Conservation (phyloP, 2,888 invertebrate species). For the Meiosimyza decipiens region DNA sequence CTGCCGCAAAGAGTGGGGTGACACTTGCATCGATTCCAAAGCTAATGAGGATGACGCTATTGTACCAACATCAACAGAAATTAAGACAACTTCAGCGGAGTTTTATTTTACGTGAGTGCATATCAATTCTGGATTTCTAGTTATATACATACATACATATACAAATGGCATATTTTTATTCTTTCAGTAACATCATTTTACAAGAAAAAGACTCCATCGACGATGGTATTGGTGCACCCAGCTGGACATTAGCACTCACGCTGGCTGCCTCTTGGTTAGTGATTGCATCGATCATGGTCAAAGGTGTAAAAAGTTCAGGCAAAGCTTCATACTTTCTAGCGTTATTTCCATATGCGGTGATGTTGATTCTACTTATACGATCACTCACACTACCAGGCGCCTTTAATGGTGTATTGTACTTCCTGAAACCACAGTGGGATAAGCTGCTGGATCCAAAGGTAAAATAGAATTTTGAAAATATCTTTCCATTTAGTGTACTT, state of each 20-base stretch:
- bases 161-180: background rate
- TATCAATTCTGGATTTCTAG: no score
- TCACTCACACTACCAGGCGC: conserved; percentile 73
- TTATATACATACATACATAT: no score
- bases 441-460: conserved; percentile 63
- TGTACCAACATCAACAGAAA: conserved; percentile 32
- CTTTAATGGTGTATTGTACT: conserved; percentile 73
- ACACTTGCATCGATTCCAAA: conserved; percentile 59
- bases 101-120: conserved; percentile 66
- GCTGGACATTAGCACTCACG: conserved; percentile 69
- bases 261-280: conserved; percentile 70
- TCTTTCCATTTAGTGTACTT: no score
- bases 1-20: conserved; percentile 70
- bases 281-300: conserved; percentile 69
- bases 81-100: conserved; percentile 63
- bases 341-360: conserved; percentile 74
- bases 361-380: conserved; percentile 72
- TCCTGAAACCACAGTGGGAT: conserved; percentile 74
- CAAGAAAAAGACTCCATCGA: conserved; percentile 68
- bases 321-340: conserved; percentile 79
- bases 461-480: background rate
- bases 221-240: conserved; percentile 70
- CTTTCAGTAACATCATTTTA: conserved; percentile 68
- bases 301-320: conserved; percentile 72
- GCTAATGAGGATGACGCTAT: conserved; percentile 39